A percentile compares a stretch with the other conserved stretches of the same genome.
Evolutionary conservation across 92 coral and sea anemone genomes (phyloP).

Genomic region (Phenganax stokvisi): DNA sequence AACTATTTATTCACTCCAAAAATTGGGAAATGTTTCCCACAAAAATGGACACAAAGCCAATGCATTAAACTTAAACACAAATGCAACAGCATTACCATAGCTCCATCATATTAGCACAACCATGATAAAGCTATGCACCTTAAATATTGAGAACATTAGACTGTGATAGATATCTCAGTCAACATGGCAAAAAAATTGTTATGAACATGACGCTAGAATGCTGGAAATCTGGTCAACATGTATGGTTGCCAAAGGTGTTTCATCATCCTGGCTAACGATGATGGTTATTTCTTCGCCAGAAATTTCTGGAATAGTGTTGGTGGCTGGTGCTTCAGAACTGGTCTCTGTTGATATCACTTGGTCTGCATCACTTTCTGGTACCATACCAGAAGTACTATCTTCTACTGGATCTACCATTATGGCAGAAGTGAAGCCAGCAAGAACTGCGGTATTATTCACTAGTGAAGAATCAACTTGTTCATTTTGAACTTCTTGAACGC

Average conservation of each 20-base stretch:
- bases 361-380: neutral
- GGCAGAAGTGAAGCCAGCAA: neutral
- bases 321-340: neutral
- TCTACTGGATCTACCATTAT: neutral
- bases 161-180: no score
- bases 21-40: no score
- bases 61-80: no score
- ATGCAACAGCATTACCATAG: no score
- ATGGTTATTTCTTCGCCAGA: slow-evolving; percentile 34
- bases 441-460: neutral
- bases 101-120: no score
- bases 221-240: slow-evolving; percentile 32
- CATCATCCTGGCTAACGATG: slow-evolving; percentile 21
- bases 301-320: neutral
- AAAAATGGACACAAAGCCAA: no score
- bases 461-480: neutral
- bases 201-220: slow-evolving; percentile 20
- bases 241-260: slow-evolving; percentile 28
- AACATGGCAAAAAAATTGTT: neutral
- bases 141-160: no score
- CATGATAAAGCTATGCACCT: no score
- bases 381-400: neutral
- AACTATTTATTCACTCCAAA: no score
- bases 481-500: neutral
- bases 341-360: neutral